Conservation (phyloP, 1,140 invertebrate genomes). For the Holotrichia oblita region DNA sequence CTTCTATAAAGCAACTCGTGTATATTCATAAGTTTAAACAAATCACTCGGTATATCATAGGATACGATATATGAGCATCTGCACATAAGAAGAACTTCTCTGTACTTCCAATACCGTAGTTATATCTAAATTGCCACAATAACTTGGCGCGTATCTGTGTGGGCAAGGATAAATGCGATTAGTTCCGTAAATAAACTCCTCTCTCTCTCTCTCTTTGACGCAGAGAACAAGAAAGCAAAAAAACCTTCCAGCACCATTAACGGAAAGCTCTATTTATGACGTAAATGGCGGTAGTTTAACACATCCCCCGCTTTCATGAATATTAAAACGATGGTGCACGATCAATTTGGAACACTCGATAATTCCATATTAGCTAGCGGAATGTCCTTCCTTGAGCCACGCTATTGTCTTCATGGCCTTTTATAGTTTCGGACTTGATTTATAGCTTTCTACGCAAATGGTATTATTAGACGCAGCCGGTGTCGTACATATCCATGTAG, state of each 20-base stretch:
- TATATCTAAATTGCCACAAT: constrained; percentile 39
- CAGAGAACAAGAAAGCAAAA: neutral
- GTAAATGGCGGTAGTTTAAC: constrained; percentile 36
- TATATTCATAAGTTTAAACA: no score
- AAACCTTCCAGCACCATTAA: constrained; percentile 37
- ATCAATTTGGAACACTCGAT: constrained; percentile 38
- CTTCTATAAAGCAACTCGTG: no score
- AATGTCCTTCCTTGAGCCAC: constrained; percentile 34
- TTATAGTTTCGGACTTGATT: constrained; percentile 35
- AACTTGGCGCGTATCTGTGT: constrained; percentile 38
- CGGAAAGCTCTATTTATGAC: constrained; percentile 39
- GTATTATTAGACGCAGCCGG: constrained; percentile 26
- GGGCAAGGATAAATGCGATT: constrained; percentile 39
- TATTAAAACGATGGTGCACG: constrained; percentile 34
- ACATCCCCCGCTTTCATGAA: constrained; percentile 40
- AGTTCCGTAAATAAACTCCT: constrained; percentile 33
- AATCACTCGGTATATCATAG: no score
- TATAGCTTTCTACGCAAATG: constrained; percentile 29
- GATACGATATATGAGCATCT: no score
- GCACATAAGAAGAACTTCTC: neutral
- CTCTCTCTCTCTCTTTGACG: constrained; percentile 13
- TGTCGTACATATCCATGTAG: neutral
- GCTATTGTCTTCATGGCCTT: constrained; percentile 25
- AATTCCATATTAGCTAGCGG: constrained; percentile 33
- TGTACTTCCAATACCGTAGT: neutral